Evolutionary conservation across 64 coral and sea anemone genomes (phyloP), one percentile per base, ranked within the genome.

Genomic region (Dendronephthya gigantea): DNA sequence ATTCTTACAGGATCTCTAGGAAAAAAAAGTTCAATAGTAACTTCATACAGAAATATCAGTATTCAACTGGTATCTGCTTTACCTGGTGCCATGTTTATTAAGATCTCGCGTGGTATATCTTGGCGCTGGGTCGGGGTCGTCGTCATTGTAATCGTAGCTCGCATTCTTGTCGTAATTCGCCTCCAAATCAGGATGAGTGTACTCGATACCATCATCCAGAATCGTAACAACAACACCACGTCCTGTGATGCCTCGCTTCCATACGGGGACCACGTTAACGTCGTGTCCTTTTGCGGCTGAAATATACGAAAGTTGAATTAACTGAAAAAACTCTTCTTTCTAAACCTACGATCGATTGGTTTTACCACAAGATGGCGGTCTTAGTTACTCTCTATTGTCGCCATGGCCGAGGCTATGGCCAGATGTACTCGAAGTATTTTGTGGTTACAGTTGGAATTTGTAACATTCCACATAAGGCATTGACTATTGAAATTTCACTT

Each of bases 81-180:
- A 98, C 95, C 95, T 98, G 79, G 95, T 98, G 82, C 95, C 95
- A 90, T 98, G 95, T 90, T 98, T 98, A 35, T 98, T 98, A 25
- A 98, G 87, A 62, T 98, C 93, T 58, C 93, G 79, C 7, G 49
- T 74, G 45, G 58, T 98, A 83, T 98, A 98, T 58, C 90, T 85
- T 19, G 95, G 95, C 34, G 87, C 40, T 37, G 95, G 95, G 82
- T 98, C 95, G 16, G 39, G 48, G 32, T 98, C 95, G 82, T 88
- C 55, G 51, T 56, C 84, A 49, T 98, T 98, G 32, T 91, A 98
- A 76, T 98, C 95, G 39, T 56, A 93, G 82, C 95, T 98, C 28
- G 95, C 95, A 30, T 58, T 91, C 32, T 89, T 56, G 69, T 93
- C 87, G 83, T 98, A 98, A 48, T 98, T 98, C 36, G 84, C 50